Base-by-base conservation (phyloP, 2,888 invertebrate species). In the Pantelozetes paolii region DNA sequence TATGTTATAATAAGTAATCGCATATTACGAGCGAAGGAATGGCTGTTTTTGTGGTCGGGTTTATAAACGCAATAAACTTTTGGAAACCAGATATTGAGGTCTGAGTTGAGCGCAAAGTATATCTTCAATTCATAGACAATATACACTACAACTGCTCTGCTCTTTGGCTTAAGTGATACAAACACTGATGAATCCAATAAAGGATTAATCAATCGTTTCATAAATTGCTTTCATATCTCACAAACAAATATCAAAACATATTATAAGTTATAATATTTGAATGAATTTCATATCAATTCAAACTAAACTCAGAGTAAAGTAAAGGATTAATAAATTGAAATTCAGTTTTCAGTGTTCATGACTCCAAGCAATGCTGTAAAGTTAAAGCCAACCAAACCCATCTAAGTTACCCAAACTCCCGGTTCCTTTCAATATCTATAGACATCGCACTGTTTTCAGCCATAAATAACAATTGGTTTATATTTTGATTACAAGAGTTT, bases 11-110 rank as follows among this genome's bases (percentile, higher is more conserved):
- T 45, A 45, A 45, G 18, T 45, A 18, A 45, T 45, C 45, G 45
- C 6, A 45, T 45, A 45, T 45, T 18, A 45, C 36, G 36, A 36
- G 36, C 36, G 11, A 36, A 36, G 36, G 15, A 45, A 18, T 57
- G 57, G 23, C 5, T 28, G 57, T 28, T 57, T 26, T 57, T 57
- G 23, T 15, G 23, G 18, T 57, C 5, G 18, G 18, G 23, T 57
- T 28, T 28, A 57, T 28, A 57, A 57, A 57, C 57, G 26, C 26
- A 57, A 57, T 57, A 57, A 57, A 57, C 57, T 57, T 57, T 57
- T 23, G 23, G 57, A 57, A 57, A 57, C 57, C 57, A 57, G 57
- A 57, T 57, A 57, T 57, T 23, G 23, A 23, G 23, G 8, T 6
- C 20, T 57, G 23, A 57, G 15, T 57, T 57, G 23, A 57, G 57